A percentile compares a stretch with the other conserved stretches of the same genome.
Evolutionary conservation across 2,888 invertebrate species (phyloP).

Genomic region (Tenthredo notha): DNA sequence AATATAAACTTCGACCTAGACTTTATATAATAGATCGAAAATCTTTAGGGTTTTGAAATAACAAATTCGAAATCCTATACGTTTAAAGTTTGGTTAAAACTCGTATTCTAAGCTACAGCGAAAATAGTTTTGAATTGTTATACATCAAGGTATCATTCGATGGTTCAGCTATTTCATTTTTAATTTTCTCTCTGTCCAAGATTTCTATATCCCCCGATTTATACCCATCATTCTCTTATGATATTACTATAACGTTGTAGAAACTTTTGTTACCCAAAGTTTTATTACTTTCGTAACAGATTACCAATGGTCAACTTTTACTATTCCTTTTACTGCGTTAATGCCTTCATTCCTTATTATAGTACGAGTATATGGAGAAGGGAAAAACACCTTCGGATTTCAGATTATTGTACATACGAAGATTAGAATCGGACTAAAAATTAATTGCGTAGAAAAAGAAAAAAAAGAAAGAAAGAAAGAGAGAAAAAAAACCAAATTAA

Average conservation of each 20-base stretch:
- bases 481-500: background rate
- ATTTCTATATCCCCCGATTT: background rate
- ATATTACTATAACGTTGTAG: background rate
- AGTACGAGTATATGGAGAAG: background rate
- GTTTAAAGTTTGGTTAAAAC: background rate
- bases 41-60: background rate
- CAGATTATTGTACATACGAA: background rate
- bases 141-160: background rate
- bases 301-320: conserved; percentile 20
- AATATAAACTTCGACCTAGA: background rate
- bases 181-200: background rate
- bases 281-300: conserved; percentile 29
- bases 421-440: background rate
- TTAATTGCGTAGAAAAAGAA: background rate
- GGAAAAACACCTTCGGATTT: background rate
- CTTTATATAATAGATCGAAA: background rate
- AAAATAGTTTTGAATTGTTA: background rate
- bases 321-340: background rate
- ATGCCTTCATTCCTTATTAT: background rate
- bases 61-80: background rate
- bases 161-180: background rate
- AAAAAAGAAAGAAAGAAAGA: background rate
- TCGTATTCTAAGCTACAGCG: background rate
- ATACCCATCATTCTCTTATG: background rate
- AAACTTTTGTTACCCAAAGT: conserved; percentile 33